phyloP scores from a whole-genome alignment of 2,113 vertebrate species.

The Microtus montanus region DNA sequence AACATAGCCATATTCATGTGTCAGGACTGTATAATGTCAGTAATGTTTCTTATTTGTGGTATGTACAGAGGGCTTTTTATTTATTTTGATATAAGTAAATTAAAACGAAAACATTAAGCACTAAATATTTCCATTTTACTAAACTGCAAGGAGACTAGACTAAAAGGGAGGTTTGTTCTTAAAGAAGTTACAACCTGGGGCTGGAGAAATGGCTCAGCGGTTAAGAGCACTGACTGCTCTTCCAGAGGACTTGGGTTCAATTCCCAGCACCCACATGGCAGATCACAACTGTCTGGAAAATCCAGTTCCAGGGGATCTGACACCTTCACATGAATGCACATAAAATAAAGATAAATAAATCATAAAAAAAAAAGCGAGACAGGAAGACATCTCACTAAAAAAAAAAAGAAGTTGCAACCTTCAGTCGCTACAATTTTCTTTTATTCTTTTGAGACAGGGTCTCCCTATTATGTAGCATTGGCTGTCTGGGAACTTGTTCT shows the following conservation, averaged over 20 bases:
- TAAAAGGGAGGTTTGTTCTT: slow-evolving; percentile 40
- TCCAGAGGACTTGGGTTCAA: too few relatives aligned
- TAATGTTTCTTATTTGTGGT: slow-evolving; percentile 14
- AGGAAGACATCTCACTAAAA: too few relatives aligned
- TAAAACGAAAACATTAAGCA: slow-evolving; percentile 42
- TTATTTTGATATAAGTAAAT: slow-evolving; percentile 20
- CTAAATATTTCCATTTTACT: slow-evolving; percentile 42
- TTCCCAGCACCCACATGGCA: too few relatives aligned
- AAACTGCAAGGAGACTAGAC: slow-evolving; percentile 12
- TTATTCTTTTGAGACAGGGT: background rate
- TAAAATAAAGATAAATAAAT: too few relatives aligned
- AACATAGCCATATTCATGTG: background rate
- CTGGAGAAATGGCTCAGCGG: too few relatives aligned
- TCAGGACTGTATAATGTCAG: slow-evolving; percentile 15
- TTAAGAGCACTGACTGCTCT: too few relatives aligned
- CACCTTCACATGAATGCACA: too few relatives aligned
- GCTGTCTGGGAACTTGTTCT: background rate
- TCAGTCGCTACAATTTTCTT: background rate
- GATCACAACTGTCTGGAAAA: too few relatives aligned
- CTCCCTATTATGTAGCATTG: background rate
- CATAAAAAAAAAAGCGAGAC: too few relatives aligned
- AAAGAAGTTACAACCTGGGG: background rate
- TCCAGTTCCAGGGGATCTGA: too few relatives aligned
- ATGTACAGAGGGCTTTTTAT: background rate
- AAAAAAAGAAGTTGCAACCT: slow-evolving; percentile 4